Percentiles rank a stretch among this genome's conserved stretches.
phyloP scores from a whole-genome alignment of 2,888 invertebrate genomes.

The Lasioglossum villosulum region DNA sequence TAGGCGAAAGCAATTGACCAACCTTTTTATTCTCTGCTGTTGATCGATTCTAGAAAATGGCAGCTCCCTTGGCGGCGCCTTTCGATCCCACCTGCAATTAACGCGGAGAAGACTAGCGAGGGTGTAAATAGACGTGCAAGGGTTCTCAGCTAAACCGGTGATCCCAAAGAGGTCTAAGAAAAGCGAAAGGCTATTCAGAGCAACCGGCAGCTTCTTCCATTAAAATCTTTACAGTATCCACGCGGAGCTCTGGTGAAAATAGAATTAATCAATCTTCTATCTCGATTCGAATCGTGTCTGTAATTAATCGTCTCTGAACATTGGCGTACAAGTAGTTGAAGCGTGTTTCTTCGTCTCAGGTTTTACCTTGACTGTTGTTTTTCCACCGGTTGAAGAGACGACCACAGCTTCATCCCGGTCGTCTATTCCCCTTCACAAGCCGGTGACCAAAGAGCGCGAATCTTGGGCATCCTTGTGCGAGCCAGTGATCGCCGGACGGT shows the following conservation, averaged over 20 bases:
- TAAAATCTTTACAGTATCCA: background rate
- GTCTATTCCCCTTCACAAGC: conserved; percentile 43
- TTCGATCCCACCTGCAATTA: background rate
- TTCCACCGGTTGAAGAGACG: conserved; percentile 1
- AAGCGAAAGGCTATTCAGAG: background rate
- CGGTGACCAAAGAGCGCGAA: conserved; percentile 62
- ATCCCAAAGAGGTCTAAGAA: background rate
- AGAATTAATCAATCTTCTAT: background rate
- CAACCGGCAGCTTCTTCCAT: background rate
- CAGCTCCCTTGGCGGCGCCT: background rate
- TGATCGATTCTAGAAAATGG: background rate
- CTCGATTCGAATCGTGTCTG: background rate
- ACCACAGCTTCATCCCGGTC: background rate
- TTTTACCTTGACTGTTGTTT: conserved; percentile 25
- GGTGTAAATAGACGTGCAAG: background rate
- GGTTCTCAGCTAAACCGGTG: background rate
- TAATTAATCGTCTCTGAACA: background rate
- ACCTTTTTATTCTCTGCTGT: background rate
- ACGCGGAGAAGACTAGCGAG: background rate
- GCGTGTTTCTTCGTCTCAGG: background rate
- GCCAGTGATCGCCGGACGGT: conserved; percentile 49
- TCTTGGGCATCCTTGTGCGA: conserved; percentile 61
- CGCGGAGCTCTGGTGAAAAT: background rate
- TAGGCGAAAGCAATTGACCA: background rate
- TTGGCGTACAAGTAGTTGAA: background rate